Evolutionary conservation across 2,888 invertebrate genomes (phyloP), one percentile per base, ranked within the genome.

Genomic region (Aphodius granarius): DNA sequence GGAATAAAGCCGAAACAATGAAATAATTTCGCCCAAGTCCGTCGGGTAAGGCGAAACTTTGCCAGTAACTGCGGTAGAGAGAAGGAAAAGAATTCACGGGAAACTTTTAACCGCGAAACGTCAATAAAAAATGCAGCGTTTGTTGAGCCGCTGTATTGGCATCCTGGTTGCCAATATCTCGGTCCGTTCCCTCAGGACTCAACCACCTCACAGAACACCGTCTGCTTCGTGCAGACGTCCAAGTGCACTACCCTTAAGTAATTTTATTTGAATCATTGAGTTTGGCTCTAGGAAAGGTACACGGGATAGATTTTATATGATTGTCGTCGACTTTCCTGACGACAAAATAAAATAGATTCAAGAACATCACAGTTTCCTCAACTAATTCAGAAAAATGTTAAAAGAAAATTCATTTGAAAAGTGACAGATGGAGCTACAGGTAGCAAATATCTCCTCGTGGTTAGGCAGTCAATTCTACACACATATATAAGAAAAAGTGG

Each of bases 211-310:
- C 43, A 43, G 43, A 20, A 68, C 19, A 19, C 68, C 22, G 68
- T 68, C 68, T 22, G 21, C 21, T 9, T 68, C 68, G 21, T 68
- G 19, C 68, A 68, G 68, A 68, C 68, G 68, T 68, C 68, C 68
- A 20, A 68, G 68, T 68, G 68, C 68, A 68, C 68, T 68, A 68
- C 68, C 68, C 20, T 68, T 68, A 68, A 68, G 68, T 68, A 68
- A 68, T 21, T 68, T 68, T 68, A 68, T 68, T 68, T 68, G 68
- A 68, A 68, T 68, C 68, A 68, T 68, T 68, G 21, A 68, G 68
- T 68, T 66, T 68, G n/a, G 9, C 13, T 21, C 6, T 9, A 6
- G n/a, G 21, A n/a, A 68, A 68, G 68, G 22, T 21, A 68, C 20
- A 22, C 20, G 68, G 20, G 68, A 20, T 1, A 3, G 43, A 43